A percentile compares a stretch with the other conserved stretches of the same genome.
Evolutionary conservation across 2,888 invertebrate genomes (phyloP).

Genomic region (Aelia acuminata): DNA sequence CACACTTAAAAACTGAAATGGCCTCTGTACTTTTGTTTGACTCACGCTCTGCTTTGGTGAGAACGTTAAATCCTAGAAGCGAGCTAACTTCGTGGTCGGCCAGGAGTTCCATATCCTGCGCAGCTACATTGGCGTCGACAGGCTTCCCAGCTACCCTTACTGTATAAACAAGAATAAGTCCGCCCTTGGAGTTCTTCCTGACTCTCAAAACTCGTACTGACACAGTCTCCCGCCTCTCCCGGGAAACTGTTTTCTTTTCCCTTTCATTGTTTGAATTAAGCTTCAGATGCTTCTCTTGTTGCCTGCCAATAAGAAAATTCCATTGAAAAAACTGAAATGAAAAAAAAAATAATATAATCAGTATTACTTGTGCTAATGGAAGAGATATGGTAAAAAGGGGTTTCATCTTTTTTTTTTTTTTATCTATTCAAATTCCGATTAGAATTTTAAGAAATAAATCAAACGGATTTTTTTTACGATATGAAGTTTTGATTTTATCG

Average conservation of each 20-base stretch:
- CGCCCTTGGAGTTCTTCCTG: slow-evolving; percentile 59
- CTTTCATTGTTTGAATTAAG: slow-evolving; percentile 71
- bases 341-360: background rate
- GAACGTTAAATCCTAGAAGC: slow-evolving; percentile 82
- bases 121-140: slow-evolving; percentile 84
- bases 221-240: slow-evolving; percentile 69
- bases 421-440: too few relatives aligned
- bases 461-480: too few relatives aligned
- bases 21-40: slow-evolving; percentile 64
- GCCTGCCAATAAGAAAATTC: slow-evolving; percentile 71
- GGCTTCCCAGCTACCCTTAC: slow-evolving; percentile 85
- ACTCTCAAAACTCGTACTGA: slow-evolving; percentile 67
- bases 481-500: too few relatives aligned
- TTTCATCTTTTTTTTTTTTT: too few relatives aligned
- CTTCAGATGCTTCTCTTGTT: slow-evolving; percentile 86
- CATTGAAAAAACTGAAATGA: slow-evolving; percentile 11
- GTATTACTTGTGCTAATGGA: background rate
- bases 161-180: slow-evolving; percentile 77
- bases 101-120: slow-evolving; percentile 86
- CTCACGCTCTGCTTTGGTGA: slow-evolving; percentile 90
- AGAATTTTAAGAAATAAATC: too few relatives aligned
- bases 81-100: slow-evolving; percentile 82
- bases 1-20: slow-evolving; percentile 33
- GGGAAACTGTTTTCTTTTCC: slow-evolving; percentile 57
- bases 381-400: background rate